A percentile compares a stretch with the other conserved stretches of the same genome.
Evolutionary conservation across 2,888 invertebrate species (phyloP).

Genomic region (Julus scanicus): DNA sequence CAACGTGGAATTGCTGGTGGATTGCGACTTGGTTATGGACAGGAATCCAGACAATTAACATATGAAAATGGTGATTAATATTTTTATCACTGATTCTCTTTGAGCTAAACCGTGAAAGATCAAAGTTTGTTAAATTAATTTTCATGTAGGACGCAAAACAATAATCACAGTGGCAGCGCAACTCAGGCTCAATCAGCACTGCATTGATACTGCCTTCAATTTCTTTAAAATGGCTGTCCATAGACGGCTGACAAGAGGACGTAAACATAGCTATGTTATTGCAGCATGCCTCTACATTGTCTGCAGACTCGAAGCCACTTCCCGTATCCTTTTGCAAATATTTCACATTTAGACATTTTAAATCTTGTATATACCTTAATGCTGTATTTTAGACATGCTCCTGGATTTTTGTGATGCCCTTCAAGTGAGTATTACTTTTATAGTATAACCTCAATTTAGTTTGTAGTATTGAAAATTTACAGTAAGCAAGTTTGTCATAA

Average conservation of each 20-base stretch:
- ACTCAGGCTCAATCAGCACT: slow-evolving; percentile 86
- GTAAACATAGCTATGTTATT: slow-evolving; percentile 89
- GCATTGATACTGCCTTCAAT: slow-evolving; percentile 91
- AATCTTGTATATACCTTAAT: slow-evolving; percentile 24
- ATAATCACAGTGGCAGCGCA: slow-evolving; percentile 89
- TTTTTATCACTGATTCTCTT: neutral
- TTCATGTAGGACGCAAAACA: slow-evolving; percentile 72
- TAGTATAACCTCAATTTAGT: slow-evolving; percentile 11
- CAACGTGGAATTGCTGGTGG: slow-evolving; percentile 65
- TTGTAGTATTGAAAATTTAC: neutral
- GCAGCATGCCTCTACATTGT: slow-evolving; percentile 98
- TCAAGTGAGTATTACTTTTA: slow-evolving; percentile 63
- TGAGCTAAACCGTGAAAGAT: neutral
- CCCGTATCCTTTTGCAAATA: slow-evolving; percentile 76
- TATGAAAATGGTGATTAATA: slow-evolving; percentile 79
- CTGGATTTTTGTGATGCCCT: slow-evolving; percentile 98
- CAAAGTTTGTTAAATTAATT: slow-evolving; percentile 47
- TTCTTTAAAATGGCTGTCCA: slow-evolving; percentile 92
- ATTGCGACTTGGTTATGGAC: slow-evolving; percentile 70
- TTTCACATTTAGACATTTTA: neutral
- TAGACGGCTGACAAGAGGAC: slow-evolving; percentile 86
- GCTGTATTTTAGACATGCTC: slow-evolving; percentile 77
- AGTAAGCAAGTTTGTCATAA: neutral
- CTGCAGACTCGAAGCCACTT: slow-evolving; percentile 92
- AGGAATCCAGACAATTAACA: slow-evolving; percentile 93